phyloP scores from a whole-genome alignment of 2,888 invertebrate genomes.

The Andrena dorsata region DNA sequence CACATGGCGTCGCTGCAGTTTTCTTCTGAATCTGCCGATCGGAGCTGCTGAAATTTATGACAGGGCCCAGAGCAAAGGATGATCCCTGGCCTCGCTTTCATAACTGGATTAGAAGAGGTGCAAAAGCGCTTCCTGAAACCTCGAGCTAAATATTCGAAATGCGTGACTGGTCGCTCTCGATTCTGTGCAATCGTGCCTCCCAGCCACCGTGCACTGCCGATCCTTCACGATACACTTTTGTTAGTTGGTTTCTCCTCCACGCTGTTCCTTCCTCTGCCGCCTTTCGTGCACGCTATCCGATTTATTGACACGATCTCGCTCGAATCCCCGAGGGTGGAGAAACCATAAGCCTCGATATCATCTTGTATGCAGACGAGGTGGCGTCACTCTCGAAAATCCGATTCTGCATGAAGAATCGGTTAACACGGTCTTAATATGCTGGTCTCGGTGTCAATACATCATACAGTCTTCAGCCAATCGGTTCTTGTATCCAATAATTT shows the following conservation, averaged over 20 bases:
- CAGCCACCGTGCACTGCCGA: slow-evolving; percentile 45
- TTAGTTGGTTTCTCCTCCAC: slow-evolving; percentile 31
- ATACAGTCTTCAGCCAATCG: no score
- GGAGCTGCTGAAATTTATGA: not conserved
- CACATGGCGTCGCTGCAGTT: no score
- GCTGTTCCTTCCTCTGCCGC: slow-evolving; percentile 39
- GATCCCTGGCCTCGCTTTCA: slow-evolving; percentile 48
- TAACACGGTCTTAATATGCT: slow-evolving; percentile 19
- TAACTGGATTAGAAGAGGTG: slow-evolving; percentile 60
- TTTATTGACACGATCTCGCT: slow-evolving; percentile 62
- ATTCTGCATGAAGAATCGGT: slow-evolving; percentile 45
- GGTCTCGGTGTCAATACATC: no score
- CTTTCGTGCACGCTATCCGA: slow-evolving; percentile 57
- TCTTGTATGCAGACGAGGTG: slow-evolving; percentile 53
- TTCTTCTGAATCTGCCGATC: not conserved
- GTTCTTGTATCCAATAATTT: no score
- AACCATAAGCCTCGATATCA: slow-evolving; percentile 58
- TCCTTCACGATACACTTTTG: slow-evolving; percentile 33
- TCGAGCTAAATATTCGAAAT: slow-evolving; percentile 47
- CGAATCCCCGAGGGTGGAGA: slow-evolving; percentile 54
- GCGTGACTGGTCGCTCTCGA: slow-evolving; percentile 55
- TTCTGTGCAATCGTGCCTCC: slow-evolving; percentile 48
- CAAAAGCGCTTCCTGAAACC: slow-evolving; percentile 51
- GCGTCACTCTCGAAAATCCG: slow-evolving; percentile 29
- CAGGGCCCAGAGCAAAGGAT: slow-evolving; percentile 23